Base-by-base conservation (phyloP, 53 echinoderm and acorn worm species). In the Echinometra lucunter region DNA sequence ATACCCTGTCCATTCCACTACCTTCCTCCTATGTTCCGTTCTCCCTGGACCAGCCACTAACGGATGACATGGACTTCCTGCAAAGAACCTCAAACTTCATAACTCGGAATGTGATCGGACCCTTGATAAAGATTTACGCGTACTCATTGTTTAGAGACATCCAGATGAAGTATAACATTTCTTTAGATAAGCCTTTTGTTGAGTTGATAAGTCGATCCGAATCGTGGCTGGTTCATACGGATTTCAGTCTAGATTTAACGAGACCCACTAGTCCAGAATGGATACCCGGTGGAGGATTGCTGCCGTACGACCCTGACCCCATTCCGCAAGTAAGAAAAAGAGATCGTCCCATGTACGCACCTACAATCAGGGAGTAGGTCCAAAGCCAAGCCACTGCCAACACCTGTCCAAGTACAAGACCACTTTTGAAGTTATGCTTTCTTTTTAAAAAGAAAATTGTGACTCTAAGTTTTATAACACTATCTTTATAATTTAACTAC, bases 1-100 rank as follows among this genome's bases (percentile, higher is more conserved):
- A 67, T 19, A 55, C 63, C 0, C 40, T 89, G 57, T 91, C 91
- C 57, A 95, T 95, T 74, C 95, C 93, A 2, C 92, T 94, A 66
- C 97, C 97, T 2, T 82, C 95, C 42, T 94, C 97, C 1, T 97
- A 97, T 82, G 97, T 97, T 34, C 96, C 97, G 21, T 95, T 94
- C 92, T 44, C 44, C 53, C 69, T 70, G 32, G 38, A 44, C 12
- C 88, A 92, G 58, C 57, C 91, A 0, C 93, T 87, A 56, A 95
- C 97, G 2, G 96, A 97, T 75, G 66, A 87, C 18, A 97, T 97
- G 97, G 88, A 44, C 10, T 97, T 97, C 81, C 49, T 75, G 23
- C 93, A 95, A 72, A 44, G 97, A 35, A 57, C 96, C 18, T 87
- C 53, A 44, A 97, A 97, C 34, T 80, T 92, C 27, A 27, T 94